phyloP scores from a whole-genome alignment of 2,888 invertebrate species.

The Margaritifera margaritifera region DNA sequence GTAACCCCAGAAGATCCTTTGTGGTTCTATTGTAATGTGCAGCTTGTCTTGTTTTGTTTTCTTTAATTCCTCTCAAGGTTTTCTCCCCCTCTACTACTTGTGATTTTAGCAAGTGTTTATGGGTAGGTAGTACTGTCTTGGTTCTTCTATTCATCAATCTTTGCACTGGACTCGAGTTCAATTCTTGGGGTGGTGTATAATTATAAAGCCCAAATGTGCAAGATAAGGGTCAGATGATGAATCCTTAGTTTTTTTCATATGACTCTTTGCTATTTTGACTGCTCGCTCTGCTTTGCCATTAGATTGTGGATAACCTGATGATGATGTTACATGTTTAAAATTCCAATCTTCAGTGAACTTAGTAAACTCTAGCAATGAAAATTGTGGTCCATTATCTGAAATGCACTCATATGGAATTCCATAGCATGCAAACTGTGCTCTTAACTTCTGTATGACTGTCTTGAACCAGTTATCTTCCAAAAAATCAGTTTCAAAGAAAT shows the following conservation, averaged over 20 bases:
- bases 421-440: constrained; percentile 1
- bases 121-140: constrained; percentile 4
- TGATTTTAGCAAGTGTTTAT: constrained; percentile 3
- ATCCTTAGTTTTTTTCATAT: constrained; percentile 4
- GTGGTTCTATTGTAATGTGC: not conserved
- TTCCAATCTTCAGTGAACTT: not conserved
- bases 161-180: constrained; percentile 9
- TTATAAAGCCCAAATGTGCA: constrained; percentile 8
- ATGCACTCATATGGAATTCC: constrained; percentile 1
- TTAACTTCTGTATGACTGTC: constrained; percentile 3
- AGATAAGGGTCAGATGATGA: constrained; percentile 3
- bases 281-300: constrained; percentile 8
- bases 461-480: not conserved
- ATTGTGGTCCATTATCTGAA: constrained; percentile 10
- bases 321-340: constrained; percentile 1
- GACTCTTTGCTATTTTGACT: constrained; percentile 9
- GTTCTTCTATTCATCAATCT: constrained; percentile 6
- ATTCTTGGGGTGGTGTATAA: too few relatives aligned
- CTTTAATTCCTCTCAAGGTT: not conserved
- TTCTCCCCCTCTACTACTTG: not conserved
- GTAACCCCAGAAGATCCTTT: constrained; percentile 2
- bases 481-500: constrained; percentile 11
- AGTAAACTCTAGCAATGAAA: constrained; percentile 4
- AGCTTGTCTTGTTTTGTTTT: not conserved
- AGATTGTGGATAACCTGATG: constrained; percentile 2